Percentiles rank a stretch among this genome's conserved stretches.
phyloP scores from a whole-genome alignment of 2,888 invertebrate genomes.

The Melangyna quadrimaculata region DNA sequence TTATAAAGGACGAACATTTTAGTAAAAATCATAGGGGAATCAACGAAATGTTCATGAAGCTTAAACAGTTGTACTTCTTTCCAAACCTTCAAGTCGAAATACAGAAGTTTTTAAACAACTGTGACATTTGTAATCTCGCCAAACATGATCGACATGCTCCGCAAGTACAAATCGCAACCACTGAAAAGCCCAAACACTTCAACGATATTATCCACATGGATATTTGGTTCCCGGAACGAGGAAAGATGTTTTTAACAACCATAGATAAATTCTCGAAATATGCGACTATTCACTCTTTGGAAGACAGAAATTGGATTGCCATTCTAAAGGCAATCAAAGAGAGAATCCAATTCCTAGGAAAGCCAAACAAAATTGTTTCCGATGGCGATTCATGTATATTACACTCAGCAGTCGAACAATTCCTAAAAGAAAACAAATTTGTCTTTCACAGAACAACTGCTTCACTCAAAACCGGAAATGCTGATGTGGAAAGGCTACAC shows the following conservation, averaged over 20 bases:
- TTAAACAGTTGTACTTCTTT: slow-evolving; percentile 2
- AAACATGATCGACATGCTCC: slow-evolving; percentile 20
- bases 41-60: slow-evolving; percentile 7
- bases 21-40: slow-evolving; percentile 20
- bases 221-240: too few species aligned
- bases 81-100: slow-evolving; percentile 14
- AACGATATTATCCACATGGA: too few species aligned
- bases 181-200: background rate
- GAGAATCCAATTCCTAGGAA: background rate
- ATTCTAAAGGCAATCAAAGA: background rate
- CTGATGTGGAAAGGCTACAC: background rate
- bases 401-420: background rate
- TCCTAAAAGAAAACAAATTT: background rate
- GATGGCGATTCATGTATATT: background rate
- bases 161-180: background rate
- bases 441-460: background rate
- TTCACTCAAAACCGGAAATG: background rate
- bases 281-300: background rate
- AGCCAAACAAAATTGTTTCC: background rate
- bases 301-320: slow-evolving; percentile 14
- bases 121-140: background rate
- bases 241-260: too few species aligned
- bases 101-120: slow-evolving; percentile 22
- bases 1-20: background rate
- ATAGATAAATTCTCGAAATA: too few species aligned